Conservation (phyloP, 2,797 vertebrate genomes). For the Acomys russatus region DNA sequence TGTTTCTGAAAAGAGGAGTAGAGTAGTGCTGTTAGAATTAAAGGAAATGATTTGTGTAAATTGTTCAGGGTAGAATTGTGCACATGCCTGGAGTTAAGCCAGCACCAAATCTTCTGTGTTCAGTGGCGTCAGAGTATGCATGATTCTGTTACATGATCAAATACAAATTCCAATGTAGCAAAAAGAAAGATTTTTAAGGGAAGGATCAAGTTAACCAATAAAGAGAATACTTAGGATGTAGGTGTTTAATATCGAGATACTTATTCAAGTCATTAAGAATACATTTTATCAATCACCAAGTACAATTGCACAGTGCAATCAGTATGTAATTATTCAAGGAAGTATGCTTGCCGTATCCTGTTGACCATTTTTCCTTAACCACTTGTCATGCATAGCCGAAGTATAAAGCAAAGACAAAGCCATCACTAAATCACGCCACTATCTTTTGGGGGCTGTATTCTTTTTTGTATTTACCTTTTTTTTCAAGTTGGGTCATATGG, state of each 20-base stretch:
- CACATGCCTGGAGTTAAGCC: not conserved
- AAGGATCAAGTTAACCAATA: conserved; percentile 1
- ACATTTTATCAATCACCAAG: not conserved
- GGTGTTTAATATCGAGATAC: not conserved
- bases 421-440: not conserved
- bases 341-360: not conserved
- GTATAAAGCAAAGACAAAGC: not conserved
- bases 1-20: conserved; percentile 36
- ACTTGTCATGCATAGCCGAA: not conserved
- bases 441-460: not conserved
- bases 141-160: too few species aligned
- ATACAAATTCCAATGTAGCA: not conserved
- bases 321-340: not conserved
- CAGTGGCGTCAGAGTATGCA: accelerated
- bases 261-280: conserved; percentile 29
- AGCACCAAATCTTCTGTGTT: not conserved
- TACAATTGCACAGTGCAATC: not conserved
- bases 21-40: conserved; percentile 40
- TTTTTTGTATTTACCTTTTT: not conserved
- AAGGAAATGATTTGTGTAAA: conserved; percentile 1
- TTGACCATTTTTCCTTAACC: not conserved
- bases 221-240: conserved; percentile 19
- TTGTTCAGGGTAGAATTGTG: not conserved
- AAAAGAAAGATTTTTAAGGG: not conserved
- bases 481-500: too few species aligned